phyloP scores from a whole-genome alignment of 2,888 invertebrate genomes.

The Ellobium chinense region DNA sequence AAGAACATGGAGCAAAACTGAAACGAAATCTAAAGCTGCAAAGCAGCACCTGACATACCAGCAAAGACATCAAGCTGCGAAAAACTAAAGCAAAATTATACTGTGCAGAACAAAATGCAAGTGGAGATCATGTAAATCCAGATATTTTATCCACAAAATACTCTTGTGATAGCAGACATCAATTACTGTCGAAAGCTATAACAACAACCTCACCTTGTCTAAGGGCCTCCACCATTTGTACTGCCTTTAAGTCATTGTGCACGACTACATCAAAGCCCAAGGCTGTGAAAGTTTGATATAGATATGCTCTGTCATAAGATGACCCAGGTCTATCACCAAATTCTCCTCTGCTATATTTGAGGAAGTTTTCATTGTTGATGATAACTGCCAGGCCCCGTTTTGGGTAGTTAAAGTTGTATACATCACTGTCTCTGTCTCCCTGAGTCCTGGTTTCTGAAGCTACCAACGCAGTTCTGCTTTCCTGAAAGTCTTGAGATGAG shows the following conservation, averaged over 20 bases:
- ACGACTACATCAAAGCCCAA: constrained; percentile 49
- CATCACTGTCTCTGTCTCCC: constrained; percentile 8
- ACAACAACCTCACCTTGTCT: constrained; percentile 52
- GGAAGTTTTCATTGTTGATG: constrained; percentile 54
- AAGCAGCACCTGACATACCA: no score
- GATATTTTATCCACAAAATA: no score
- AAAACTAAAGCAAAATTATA: no score
- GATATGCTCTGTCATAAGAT: constrained; percentile 35
- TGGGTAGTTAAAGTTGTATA: constrained; percentile 47
- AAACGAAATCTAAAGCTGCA: no score
- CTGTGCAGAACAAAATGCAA: no score
- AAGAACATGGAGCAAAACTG: no score
- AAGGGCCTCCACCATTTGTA: constrained; percentile 43
- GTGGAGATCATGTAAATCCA: no score
- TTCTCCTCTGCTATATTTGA: no score
- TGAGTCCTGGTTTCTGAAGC: neutral
- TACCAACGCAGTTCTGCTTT: neutral
- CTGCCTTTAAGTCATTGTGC: constrained; percentile 45
- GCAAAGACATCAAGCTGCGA: no score
- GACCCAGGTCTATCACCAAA: constrained; percentile 48
- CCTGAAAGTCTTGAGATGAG: constrained; percentile 1
- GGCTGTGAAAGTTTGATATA: constrained; percentile 41
- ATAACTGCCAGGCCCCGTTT: constrained; percentile 52
- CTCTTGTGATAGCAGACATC: no score
- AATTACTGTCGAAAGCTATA: no score